phyloP scores from a whole-genome alignment of 2,797 vertebrate genomes.

The Malacoraja senta region DNA sequence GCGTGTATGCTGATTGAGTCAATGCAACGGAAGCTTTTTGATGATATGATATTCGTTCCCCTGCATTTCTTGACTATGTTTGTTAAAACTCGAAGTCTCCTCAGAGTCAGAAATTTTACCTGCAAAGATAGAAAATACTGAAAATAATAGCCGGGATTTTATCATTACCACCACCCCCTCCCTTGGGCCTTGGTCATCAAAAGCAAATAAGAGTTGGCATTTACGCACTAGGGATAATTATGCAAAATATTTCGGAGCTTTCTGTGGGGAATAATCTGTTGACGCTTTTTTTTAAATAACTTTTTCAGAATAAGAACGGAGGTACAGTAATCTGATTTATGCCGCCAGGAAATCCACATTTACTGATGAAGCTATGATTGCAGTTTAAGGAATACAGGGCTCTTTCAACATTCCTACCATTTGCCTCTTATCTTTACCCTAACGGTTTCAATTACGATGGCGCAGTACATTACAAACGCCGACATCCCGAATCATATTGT shows the following conservation, averaged over 20 bases:
- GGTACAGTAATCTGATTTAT: slow-evolving; percentile 4
- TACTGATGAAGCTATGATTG: slow-evolving; percentile 7
- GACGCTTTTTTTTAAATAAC: slow-evolving; percentile 46
- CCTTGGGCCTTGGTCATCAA: slow-evolving; percentile 56
- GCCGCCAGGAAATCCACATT: not conserved
- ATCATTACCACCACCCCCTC: slow-evolving; percentile 57
- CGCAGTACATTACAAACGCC: not conserved
- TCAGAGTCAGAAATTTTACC: not conserved
- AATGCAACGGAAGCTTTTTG: not conserved
- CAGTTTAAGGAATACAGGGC: not conserved
- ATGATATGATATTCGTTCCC: not conserved
- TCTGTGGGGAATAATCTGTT: slow-evolving; percentile 63
- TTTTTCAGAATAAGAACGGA: not conserved
- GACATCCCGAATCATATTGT: not conserved
- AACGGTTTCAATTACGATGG: slow-evolving; percentile 7
- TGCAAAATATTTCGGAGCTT: slow-evolving; percentile 56
- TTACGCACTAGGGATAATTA: slow-evolving; percentile 53
- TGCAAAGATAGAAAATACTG: slow-evolving; percentile 49
- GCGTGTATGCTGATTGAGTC: not conserved
- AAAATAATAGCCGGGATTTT: slow-evolving; percentile 66
- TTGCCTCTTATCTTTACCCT: not conserved
- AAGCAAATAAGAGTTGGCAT: slow-evolving; percentile 57
- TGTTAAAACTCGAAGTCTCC: not conserved
- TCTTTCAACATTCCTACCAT: not conserved
- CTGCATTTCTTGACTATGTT: not conserved